phyloP scores from a whole-genome alignment of 2,888 invertebrate species.

The Ryuthela nishihirai region DNA sequence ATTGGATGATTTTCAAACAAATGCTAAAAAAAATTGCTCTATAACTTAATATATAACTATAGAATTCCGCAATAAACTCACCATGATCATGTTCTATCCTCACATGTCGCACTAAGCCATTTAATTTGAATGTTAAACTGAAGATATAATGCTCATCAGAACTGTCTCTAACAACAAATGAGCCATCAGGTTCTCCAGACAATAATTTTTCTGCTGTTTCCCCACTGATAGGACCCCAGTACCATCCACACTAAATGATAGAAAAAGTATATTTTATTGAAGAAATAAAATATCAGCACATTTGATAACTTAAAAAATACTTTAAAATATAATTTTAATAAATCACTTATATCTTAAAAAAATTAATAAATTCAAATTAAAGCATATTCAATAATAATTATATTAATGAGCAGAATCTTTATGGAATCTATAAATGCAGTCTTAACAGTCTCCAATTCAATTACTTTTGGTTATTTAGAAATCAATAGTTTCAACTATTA shows the following conservation, averaged over 20 bases:
- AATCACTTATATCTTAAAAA: neutral
- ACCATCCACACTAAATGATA: conserved; percentile 64
- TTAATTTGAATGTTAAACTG: conserved; percentile 86
- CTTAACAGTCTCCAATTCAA: no score
- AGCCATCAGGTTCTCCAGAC: conserved; percentile 87
- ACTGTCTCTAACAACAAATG: conserved; percentile 88
- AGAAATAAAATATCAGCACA: neutral
- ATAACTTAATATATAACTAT: no score
- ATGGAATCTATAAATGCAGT: no score
- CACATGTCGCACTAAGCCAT: conserved; percentile 82
- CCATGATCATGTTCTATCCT: conserved; percentile 94
- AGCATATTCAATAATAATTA: no score
- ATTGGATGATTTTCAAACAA: no score
- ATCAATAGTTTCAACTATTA: no score
- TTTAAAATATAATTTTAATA: neutral
- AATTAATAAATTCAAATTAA: no score
- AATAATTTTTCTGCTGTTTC: conserved; percentile 87
- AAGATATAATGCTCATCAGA: conserved; percentile 94
- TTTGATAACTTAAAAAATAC: neutral
- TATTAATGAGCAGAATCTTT: no score
- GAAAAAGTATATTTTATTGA: neutral
- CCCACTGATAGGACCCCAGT: conserved; percentile 90
- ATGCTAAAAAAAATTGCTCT: no score
- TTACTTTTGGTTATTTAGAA: no score
- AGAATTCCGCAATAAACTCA: no score